Evolutionary conservation across 1,140 invertebrate species (phyloP), one percentile per base, ranked within the genome.

Genomic region (Lerema accius): DNA sequence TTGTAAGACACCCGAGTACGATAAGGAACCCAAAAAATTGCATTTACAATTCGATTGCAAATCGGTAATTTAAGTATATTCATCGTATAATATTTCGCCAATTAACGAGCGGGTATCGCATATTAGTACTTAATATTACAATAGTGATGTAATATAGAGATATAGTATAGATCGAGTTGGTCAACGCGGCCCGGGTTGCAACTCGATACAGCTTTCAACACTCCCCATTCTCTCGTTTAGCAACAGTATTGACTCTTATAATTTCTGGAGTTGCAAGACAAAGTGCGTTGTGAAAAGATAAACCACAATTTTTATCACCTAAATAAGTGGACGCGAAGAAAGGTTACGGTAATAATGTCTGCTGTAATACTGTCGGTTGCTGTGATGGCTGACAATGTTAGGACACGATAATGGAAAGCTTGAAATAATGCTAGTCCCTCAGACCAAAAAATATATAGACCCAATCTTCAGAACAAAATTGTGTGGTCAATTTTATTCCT

Each of bases 201-300:
- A 46, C 53, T 58, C 28, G 19, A 56, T 61, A 50, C 58, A 13
- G 9, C 51, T 45, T 63, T 63, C 51, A 39, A 56, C 51, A 46
- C 13, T 45, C 60, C 50, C 61, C 61, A 50, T 64, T 64, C 62
- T 64, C 62, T 58, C 58, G 13, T 64, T 64, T 39, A 55, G 61
- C 42, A 63, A 63, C 28, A 1, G n/a, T 64, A 58, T 49, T 9
- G 43, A 28, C 51, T 43, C 50, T 55, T 46, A 50, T 50, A 43
- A 56, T 45, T 43, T 43, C 13, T 32, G 16, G 39, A 43, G 15
- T 42, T 56, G 53, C 53, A 16, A 56, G 3, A 56, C 26, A 56
- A 43, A 43, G 19, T 32, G 17, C 35, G n/a, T 53, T 53, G 50
- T 53, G 50, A 53, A 53, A 53, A 53, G 35, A n/a, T 39, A 53